Evolutionary conservation across 2,113 vertebrate genomes (phyloP), one percentile per base, ranked within the genome.

Genomic region (Nothobranchius furzeri): DNA sequence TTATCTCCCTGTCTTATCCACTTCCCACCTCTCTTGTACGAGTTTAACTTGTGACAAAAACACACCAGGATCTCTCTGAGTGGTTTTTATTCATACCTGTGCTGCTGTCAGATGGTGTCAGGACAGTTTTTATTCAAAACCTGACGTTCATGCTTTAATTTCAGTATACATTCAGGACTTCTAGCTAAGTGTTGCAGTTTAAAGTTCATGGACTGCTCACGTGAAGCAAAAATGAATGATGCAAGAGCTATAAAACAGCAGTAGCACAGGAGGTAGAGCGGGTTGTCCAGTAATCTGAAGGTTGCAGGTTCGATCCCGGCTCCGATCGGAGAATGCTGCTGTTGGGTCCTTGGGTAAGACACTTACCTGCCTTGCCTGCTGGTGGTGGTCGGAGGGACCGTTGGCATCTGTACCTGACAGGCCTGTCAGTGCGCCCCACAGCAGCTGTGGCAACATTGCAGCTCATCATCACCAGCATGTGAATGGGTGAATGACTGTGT

Each of bases 41-140:
- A 54, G 40, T 65, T 40, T 64, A 71, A 73, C 60, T 68, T 47
- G 60, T 64, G 70, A 82, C 64, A 68, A 70, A 81, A 67, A 9
- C 54, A 56, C 40, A 69, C 1, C 2, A 30, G 55, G 55, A 55
- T 66, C 35, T 63, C 52, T 75, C 54, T 46, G 69, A 60, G 67
- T 52, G 68, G 57, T 36, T 42, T 67, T 66, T 70, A 62, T 64
- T 59, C 47, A 43, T 48, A 60, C 58, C 54, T 51, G 13, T 45
- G 43, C 63, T 66, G 24, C 17, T 74, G 59, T 74, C 51, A 72
- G 40, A 68, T 58, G 36, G 36, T 55, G 73, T 75, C 53, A 36
- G 25, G 30, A 2, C 3, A 54, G 47, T 37, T 45, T 64, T 53
- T 53, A 45, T 30, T 30, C 37, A 53, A n/a, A 25, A 53, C 25